A percentile compares a stretch with the other conserved stretches of the same genome.
These are phyloP conservation scores for Entomyzon cyanotis DNA, from an alignment of 2,113 vertebrate genomes.

Conservation along the genomic window DNA sequence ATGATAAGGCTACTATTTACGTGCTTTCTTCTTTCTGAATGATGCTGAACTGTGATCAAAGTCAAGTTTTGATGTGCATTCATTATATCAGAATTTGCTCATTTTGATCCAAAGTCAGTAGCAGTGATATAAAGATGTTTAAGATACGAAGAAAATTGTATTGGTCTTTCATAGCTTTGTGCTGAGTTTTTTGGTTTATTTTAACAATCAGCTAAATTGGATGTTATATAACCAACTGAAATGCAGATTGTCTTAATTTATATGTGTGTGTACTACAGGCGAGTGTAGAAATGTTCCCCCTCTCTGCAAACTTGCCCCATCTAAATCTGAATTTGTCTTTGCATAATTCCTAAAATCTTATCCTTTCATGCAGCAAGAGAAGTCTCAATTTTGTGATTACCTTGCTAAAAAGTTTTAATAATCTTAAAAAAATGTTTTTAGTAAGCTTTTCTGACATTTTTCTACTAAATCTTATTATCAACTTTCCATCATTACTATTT, in stretches of 20 bases:
- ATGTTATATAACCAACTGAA: background rate
- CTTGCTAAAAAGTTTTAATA: background rate
- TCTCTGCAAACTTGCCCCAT: background rate
- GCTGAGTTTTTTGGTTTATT: background rate
- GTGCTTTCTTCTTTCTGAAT: background rate
- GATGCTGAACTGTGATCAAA: background rate
- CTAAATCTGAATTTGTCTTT: background rate
- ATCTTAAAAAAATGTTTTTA: background rate
- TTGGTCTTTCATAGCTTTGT: background rate
- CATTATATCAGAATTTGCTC: background rate
- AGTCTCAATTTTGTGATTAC: background rate
- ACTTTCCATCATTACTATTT: background rate
- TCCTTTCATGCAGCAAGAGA: background rate
- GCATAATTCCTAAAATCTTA: background rate
- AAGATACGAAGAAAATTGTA: background rate
- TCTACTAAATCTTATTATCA: background rate
- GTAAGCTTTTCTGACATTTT: background rate
- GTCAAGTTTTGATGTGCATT: background rate
- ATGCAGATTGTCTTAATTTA: background rate
- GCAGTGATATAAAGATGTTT: background rate
- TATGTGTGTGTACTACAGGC: background rate
- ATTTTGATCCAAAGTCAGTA: background rate
- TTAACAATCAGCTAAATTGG: background rate
- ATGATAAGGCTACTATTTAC: background rate
- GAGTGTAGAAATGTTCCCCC: background rate